phyloP scores from a whole-genome alignment of 2,888 invertebrate genomes.

The Autographa pulchrina region DNA sequence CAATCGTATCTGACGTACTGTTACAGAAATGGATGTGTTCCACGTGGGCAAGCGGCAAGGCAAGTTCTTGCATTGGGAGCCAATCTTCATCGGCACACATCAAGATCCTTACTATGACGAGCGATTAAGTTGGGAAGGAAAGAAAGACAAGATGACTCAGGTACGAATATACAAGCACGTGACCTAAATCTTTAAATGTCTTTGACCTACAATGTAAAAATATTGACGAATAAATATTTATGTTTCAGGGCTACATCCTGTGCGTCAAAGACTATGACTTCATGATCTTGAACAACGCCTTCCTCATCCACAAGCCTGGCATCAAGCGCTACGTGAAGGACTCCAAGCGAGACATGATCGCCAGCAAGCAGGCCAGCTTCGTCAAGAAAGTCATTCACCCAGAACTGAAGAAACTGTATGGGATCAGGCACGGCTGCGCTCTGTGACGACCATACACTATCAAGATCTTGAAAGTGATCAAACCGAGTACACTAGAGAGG shows the following conservation, averaged over 20 bases:
- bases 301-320: constrained; percentile 97
- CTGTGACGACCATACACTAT: constrained; percentile 86
- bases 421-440: constrained; percentile 93
- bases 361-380: constrained; percentile 93
- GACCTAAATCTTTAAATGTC: neutral
- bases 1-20: constrained; percentile 25
- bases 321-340: constrained; percentile 96
- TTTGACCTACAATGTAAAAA: neutral
- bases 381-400: constrained; percentile 95
- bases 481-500: constrained; percentile 26
- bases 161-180: constrained; percentile 80
- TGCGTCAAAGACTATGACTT: constrained; percentile 98
- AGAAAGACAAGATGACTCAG: constrained; percentile 99
- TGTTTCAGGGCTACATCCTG: constrained; percentile 94
- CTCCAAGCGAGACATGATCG: constrained; percentile 92
- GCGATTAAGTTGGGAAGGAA: constrained; percentile 97
- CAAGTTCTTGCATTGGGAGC: constrained; percentile 96
- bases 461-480: constrained; percentile 46
- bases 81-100: constrained; percentile 97
- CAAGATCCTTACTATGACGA: constrained; percentile 97
- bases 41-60: constrained; percentile 95
- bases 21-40: constrained; percentile 92
- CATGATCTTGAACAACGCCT: constrained; percentile 97
- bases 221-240: constrained; percentile 6
- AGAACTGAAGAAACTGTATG: constrained; percentile 95